Conservation (phyloP, 1,140 invertebrate genomes). For the Halesus radiatus region DNA sequence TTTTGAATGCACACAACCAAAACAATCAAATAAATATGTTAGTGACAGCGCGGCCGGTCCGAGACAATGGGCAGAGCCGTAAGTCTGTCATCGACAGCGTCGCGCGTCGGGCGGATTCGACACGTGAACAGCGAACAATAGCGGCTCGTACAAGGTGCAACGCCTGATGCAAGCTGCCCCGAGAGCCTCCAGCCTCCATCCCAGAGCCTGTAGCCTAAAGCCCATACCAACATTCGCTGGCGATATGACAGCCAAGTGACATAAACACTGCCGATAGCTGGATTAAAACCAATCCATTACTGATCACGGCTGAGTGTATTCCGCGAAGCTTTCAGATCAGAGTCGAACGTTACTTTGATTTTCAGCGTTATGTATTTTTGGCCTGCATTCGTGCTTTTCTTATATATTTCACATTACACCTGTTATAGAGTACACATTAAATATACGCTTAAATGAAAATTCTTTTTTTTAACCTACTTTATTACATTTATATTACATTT, state of each 20-base stretch:
- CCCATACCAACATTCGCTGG: background rate
- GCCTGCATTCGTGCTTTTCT: no score
- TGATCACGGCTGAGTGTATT: background rate
- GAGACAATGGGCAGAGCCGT: slow-evolving; percentile 24
- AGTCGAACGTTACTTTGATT: no score
- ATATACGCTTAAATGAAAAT: no score
- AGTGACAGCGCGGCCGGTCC: slow-evolving; percentile 13
- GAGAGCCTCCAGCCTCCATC: no score
- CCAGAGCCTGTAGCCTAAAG: no score
- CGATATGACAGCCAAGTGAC: slow-evolving; percentile 39
- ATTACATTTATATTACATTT: no score
- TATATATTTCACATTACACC: no score
- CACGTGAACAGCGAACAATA: slow-evolving; percentile 24
- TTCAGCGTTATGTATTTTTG: no score
- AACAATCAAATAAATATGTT: slow-evolving; percentile 34
- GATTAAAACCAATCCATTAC: slow-evolving; percentile 37
- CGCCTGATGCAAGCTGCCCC: background rate
- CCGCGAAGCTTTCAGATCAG: no score
- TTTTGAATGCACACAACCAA: background rate
- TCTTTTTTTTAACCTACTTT: no score
- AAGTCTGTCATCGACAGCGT: slow-evolving; percentile 35
- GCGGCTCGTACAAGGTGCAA: slow-evolving; percentile 40
- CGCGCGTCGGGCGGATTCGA: slow-evolving; percentile 32
- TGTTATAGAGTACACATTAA: no score
- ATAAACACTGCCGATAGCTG: slow-evolving; percentile 39